phyloP scores from a whole-genome alignment of 2,888 invertebrate genomes.

The Orchesellides sinensis region DNA sequence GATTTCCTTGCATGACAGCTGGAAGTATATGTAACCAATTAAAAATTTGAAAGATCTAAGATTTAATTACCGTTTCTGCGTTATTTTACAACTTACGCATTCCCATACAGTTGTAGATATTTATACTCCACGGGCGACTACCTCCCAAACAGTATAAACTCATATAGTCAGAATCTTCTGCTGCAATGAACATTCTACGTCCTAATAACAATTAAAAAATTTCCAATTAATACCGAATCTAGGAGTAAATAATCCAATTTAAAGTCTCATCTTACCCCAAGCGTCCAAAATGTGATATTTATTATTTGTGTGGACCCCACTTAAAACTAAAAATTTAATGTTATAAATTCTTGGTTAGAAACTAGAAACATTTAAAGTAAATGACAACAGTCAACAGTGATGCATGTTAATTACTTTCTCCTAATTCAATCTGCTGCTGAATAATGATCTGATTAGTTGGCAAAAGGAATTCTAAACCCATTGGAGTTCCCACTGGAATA shows the following conservation, averaged over 20 bases:
- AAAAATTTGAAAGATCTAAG: neutral
- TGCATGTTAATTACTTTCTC: slow-evolving; percentile 14
- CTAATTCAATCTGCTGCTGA: slow-evolving; percentile 34
- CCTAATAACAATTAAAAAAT: neutral
- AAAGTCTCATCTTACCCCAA: slow-evolving; percentile 8
- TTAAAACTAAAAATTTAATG: slow-evolving; percentile 14
- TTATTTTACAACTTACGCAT: neutral
- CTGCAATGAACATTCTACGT: slow-evolving; percentile 27
- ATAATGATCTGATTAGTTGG: slow-evolving; percentile 10
- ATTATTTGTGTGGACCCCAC: slow-evolving; percentile 27
- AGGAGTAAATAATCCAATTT: neutral
- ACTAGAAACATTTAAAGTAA: neutral
- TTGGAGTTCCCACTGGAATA: slow-evolving; percentile 2
- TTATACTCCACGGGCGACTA: slow-evolving; percentile 11
- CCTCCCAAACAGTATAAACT: slow-evolving; percentile 6
- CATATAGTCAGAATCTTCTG: slow-evolving; percentile 23
- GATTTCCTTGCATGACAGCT: slow-evolving; percentile 21
- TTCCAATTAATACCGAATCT: neutral
- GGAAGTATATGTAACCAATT: neutral
- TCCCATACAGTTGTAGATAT: neutral
- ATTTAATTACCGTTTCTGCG: neutral
- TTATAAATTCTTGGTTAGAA: too few relatives aligned
- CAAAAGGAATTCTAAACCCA: slow-evolving; percentile 24
- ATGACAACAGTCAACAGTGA: neutral
- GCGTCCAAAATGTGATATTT: slow-evolving; percentile 26